These are phyloP conservation scores for Trichomycterus rosablanca DNA, from an alignment of 2,113 vertebrate species.

Conservation along the genomic window DNA sequence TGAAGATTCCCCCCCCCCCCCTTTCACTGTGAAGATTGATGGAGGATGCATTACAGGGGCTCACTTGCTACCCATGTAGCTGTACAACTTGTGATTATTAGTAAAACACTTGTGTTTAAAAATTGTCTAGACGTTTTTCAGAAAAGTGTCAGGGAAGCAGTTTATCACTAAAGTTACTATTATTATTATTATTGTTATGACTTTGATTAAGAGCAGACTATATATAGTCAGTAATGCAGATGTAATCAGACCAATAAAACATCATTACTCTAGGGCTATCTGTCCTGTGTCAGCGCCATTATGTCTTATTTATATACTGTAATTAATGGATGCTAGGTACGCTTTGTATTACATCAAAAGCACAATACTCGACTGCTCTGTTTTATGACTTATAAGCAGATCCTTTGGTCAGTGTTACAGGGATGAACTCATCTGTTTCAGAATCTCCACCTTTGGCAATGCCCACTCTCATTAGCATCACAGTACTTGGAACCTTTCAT, in stretches of 20 bases:
- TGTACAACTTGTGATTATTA: too few species aligned
- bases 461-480: constrained; percentile 1
- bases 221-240: too few species aligned
- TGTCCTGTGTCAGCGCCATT: not conserved
- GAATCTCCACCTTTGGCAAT: constrained; percentile 10
- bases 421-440: constrained; percentile 14
- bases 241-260: too few species aligned
- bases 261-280: too few species aligned
- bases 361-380: not conserved
- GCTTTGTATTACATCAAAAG: constrained; percentile 15
- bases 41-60: too few species aligned
- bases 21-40: too few species aligned
- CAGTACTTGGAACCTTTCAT: not conserved
- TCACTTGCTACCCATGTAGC: too few species aligned
- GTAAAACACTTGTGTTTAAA: not conserved
- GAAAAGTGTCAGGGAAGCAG: too few species aligned
- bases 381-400: constrained; percentile 4
- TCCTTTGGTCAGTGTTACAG: not conserved
- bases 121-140: not conserved
- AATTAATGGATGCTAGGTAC: not conserved
- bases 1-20: too few species aligned
- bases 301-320: not conserved
- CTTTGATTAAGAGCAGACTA: too few species aligned
- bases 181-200: too few species aligned
- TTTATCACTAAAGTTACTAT: too few species aligned